These are phyloP conservation scores for Rhinolophus ferrumequinum DNA, from an alignment of 2,113 vertebrate genomes.

Conservation along the genomic window DNA sequence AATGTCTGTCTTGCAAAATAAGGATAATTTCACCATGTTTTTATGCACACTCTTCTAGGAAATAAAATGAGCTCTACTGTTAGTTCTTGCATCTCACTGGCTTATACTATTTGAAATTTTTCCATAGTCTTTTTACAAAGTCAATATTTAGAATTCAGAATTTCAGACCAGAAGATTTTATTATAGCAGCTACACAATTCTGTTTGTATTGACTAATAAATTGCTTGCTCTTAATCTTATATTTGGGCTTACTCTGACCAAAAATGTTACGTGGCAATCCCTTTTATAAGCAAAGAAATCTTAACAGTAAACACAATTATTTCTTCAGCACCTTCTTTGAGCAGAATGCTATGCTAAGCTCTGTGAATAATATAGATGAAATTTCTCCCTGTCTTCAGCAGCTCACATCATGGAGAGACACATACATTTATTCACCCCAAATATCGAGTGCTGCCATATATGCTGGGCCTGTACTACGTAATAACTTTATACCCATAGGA, in stretches of 20 bases:
- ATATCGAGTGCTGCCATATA: background rate
- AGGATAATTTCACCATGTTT: slow-evolving; percentile 12
- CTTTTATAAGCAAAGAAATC: slow-evolving; percentile 22
- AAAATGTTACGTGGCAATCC: background rate
- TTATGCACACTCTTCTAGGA: background rate
- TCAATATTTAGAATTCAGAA: slow-evolving; percentile 15
- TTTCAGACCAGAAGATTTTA: background rate
- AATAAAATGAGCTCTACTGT: background rate
- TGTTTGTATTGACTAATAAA: slow-evolving; percentile 22
- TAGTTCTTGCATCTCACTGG: slow-evolving; percentile 7
- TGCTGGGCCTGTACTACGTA: background rate
- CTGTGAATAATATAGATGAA: background rate
- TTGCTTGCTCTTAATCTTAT: slow-evolving; percentile 13
- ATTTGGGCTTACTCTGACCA: background rate
- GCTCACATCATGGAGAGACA: background rate
- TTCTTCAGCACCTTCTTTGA: background rate
- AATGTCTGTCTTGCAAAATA: background rate
- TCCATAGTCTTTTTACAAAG: background rate
- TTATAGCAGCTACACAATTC: background rate
- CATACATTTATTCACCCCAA: background rate
- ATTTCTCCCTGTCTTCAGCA: background rate
- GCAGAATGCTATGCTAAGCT: background rate
- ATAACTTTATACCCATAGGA: background rate
- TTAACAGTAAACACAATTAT: background rate
- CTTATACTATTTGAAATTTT: background rate